A percentile compares a stretch with the other conserved stretches of the same genome.
These are phyloP conservation scores for Cyphomyrus plagiostoma DNA, from an alignment of 2,113 vertebrate species.

Conservation along the genomic window DNA sequence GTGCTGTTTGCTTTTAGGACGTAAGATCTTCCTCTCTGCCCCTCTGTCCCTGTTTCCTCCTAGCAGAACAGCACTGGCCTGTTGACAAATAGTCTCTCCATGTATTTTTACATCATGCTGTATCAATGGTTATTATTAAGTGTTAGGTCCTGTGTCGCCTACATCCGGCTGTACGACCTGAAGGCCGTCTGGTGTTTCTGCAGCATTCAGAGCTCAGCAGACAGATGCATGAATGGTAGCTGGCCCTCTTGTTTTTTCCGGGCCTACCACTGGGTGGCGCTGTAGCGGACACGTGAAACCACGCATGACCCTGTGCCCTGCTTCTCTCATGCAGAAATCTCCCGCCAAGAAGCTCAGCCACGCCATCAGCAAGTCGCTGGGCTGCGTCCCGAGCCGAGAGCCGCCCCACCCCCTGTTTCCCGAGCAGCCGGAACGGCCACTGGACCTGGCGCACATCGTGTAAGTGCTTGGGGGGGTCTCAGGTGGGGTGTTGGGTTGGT, in stretches of 20 bases:
- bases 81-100: neutral
- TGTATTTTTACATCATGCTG: neutral
- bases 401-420: constrained; percentile 86
- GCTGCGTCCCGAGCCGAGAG: constrained; percentile 91
- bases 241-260: neutral
- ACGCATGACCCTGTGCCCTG: neutral
- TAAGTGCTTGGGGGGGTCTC: constrained; percentile 51
- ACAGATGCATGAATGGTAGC: neutral
- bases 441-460: constrained; percentile 84
- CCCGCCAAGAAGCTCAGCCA: constrained; percentile 98
- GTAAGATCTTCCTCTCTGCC: neutral
- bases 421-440: constrained; percentile 86
- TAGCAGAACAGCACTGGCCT: neutral
- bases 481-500: neutral
- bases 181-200: neutral
- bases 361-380: constrained; percentile 92
- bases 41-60: neutral
- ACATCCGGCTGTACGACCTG: neutral
- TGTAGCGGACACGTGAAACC: neutral
- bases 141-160: neutral
- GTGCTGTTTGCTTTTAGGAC: neutral
- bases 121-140: neutral
- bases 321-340: constrained; percentile 73
- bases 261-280: neutral
- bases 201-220: neutral